Conservation (phyloP, 1,140 invertebrate species). For the Drosophila carrolli region DNA sequence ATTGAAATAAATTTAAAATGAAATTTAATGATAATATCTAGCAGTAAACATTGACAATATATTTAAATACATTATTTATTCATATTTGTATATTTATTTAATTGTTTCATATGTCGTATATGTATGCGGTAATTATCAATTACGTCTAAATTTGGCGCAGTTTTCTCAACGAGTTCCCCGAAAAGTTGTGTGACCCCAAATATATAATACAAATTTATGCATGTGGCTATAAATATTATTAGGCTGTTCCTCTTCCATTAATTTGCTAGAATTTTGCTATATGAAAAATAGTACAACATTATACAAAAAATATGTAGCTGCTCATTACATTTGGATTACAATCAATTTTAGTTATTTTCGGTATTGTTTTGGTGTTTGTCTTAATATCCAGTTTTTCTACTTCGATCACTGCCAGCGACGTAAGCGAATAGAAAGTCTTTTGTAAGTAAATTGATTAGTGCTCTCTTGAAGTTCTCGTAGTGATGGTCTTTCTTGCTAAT, state of each 20-base stretch:
- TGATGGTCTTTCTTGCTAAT: conserved; percentile 67
- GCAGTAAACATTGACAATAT: conserved; percentile 62
- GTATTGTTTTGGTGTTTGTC: conserved; percentile 67
- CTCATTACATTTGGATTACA: conserved; percentile 44
- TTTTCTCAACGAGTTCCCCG: conserved; percentile 62
- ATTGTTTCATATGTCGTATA: conserved; percentile 54
- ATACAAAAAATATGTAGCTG: conserved; percentile 77
- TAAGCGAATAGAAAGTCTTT: conserved; percentile 75
- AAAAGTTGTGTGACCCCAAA: conserved; percentile 49
- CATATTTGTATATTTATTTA: conserved; percentile 44
- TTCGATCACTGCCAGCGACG: conserved; percentile 58
- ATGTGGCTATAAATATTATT: conserved; percentile 58
- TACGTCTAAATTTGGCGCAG: conserved; percentile 74
- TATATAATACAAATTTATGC: conserved; percentile 48
- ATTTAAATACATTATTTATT: conserved; percentile 51
- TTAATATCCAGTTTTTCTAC: conserved; percentile 50
- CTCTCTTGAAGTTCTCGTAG: conserved; percentile 23
- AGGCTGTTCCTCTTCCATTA: conserved; percentile 15
- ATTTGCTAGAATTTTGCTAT: conserved; percentile 52
- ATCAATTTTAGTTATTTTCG: conserved; percentile 31
- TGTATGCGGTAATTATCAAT: conserved; percentile 48
- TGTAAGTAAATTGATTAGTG: conserved; percentile 71
- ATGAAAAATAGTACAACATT: conserved; percentile 76
- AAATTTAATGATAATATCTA: conserved; percentile 73
- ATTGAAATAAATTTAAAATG: conserved; percentile 64